Conservation (phyloP, 2,888 invertebrate species). For the Leistus spinibarbis region DNA sequence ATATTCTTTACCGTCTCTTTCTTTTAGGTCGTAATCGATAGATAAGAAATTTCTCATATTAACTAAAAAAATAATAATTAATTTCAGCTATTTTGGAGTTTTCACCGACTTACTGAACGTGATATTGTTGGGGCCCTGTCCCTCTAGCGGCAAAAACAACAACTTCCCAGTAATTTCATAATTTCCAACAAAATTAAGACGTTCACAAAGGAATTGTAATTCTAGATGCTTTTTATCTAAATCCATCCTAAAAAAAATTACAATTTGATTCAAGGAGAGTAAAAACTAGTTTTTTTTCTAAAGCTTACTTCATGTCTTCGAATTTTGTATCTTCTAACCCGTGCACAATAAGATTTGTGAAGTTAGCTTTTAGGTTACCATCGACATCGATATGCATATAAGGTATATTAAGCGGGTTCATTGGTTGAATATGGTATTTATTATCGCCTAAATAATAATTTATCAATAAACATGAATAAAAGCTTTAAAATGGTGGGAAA, state of each 20-base stretch:
- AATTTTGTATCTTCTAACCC: slow-evolving; percentile 8
- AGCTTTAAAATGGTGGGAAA: neutral
- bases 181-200: slow-evolving; percentile 11
- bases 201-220: neutral
- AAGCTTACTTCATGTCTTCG: slow-evolving; percentile 13
- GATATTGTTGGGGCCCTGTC: slow-evolving; percentile 13
- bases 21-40: slow-evolving; percentile 45
- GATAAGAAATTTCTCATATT: neutral
- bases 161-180: slow-evolving; percentile 13
- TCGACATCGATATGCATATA: slow-evolving; percentile 8
- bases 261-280: neutral
- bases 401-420: slow-evolving; percentile 9
- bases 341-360: neutral
- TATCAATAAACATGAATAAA: neutral
- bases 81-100: neutral
- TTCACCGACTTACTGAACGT: slow-evolving; percentile 13
- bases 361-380: slow-evolving; percentile 7
- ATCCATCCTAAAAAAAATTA: slow-evolving; percentile 9
- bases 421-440: slow-evolving; percentile 9
- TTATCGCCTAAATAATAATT: slow-evolving; percentile 10
- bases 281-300: neutral
- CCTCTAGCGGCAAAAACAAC: slow-evolving; percentile 13
- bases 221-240: slow-evolving; percentile 19
- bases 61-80: neutral
- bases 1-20: slow-evolving; percentile 46